A percentile compares a stretch with the other conserved stretches of the same genome.
phyloP scores from a whole-genome alignment of 2,888 invertebrate species.

The Drosophila multiciliata region DNA sequence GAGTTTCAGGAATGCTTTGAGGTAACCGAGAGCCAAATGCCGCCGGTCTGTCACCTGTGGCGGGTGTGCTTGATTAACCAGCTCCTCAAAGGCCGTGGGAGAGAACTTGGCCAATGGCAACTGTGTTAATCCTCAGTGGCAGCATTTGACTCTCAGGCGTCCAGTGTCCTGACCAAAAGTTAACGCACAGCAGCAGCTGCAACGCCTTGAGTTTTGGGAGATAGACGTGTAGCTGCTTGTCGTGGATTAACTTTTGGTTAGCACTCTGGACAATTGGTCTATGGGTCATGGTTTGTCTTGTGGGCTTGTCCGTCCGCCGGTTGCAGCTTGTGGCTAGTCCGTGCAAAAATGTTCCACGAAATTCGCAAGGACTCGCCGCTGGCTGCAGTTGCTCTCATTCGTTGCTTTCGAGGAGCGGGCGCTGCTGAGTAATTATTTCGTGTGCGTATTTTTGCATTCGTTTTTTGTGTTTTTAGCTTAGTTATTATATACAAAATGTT shows the following conservation, averaged over 20 bases:
- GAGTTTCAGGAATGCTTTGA: conserved; percentile 74
- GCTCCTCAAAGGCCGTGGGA: conserved; percentile 60
- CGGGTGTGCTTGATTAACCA: conserved; percentile 36
- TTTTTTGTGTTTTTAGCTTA: conserved; percentile 54
- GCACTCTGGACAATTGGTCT: conserved; percentile 59
- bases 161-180: conserved; percentile 13
- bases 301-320: conserved; percentile 13
- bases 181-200: neutral
- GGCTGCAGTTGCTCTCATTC: conserved; percentile 14
- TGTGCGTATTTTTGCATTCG: conserved; percentile 67
- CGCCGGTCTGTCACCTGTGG: conserved; percentile 53
- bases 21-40: conserved; percentile 40
- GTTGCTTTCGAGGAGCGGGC: conserved; percentile 23
- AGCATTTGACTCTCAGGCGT: conserved; percentile 14
- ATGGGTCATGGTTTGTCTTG: conserved; percentile 77
- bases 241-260: conserved; percentile 3
- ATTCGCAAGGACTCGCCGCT: conserved; percentile 37
- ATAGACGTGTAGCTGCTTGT: conserved; percentile 29
- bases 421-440: conserved; percentile 56
- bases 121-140: conserved; percentile 18
- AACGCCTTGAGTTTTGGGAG: conserved; percentile 67
- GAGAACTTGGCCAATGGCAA: conserved; percentile 64
- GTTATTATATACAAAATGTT: conserved; percentile 78
- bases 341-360: conserved; percentile 82
- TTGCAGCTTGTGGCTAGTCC: conserved; percentile 10